Conservation (phyloP, 2,113 vertebrate species). For the Diadophis punctatus region DNA sequence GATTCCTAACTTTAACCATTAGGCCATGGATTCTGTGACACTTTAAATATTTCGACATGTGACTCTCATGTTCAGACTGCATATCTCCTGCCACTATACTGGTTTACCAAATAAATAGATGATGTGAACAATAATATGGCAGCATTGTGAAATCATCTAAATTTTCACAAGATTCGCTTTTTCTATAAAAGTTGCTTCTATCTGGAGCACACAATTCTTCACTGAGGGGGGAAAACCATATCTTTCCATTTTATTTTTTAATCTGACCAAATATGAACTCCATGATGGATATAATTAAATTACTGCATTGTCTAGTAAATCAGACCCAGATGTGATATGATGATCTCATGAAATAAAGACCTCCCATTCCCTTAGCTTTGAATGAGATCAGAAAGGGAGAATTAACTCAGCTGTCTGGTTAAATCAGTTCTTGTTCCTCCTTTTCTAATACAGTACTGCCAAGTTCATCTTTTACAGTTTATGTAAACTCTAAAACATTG, state of each 20-base stretch:
- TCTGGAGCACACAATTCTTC: neutral
- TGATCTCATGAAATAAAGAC: neutral
- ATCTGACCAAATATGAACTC: neutral
- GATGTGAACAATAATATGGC: neutral
- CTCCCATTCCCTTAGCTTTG: neutral
- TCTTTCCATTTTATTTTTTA: neutral
- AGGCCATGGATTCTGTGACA: neutral
- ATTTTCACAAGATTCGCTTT: neutral
- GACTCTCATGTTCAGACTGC: neutral
- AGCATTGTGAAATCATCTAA: neutral
- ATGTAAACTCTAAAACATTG: neutral
- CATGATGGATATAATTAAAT: neutral
- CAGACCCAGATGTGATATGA: neutral
- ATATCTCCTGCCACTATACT: neutral
- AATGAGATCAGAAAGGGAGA: neutral
- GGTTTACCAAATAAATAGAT: neutral
- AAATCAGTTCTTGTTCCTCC: neutral
- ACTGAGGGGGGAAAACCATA: neutral
- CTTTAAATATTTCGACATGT: neutral
- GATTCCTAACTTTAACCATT: neutral
- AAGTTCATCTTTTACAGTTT: neutral
- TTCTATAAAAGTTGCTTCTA: neutral
- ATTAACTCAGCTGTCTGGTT: neutral
- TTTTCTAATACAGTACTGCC: neutral
- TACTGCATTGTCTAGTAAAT: neutral